Conservation (phyloP, 2,888 invertebrate genomes). For the Ormia ochracea region DNA sequence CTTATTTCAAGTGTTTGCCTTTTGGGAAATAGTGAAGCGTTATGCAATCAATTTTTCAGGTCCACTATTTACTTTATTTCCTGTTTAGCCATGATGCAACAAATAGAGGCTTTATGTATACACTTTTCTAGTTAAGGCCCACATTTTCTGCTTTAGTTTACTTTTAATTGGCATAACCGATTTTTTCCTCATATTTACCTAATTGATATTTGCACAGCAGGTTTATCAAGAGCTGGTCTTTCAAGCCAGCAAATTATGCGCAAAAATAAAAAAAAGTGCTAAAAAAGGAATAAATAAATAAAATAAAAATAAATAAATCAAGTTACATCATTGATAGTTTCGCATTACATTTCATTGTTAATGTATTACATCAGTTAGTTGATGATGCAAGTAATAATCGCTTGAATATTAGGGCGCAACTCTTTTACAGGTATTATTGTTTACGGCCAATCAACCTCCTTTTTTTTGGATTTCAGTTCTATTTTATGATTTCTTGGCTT, state of each 20-base stretch:
- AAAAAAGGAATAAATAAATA: too few relatives aligned
- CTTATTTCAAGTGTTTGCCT: not conserved
- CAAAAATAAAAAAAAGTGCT: not conserved
- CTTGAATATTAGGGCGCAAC: not conserved
- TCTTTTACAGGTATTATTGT: not conserved
- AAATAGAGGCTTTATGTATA: not conserved
- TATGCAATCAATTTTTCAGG: not conserved
- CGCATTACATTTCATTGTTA: slow-evolving; percentile 1
- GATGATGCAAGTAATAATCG: not conserved
- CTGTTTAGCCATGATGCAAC: not conserved
- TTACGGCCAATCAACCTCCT: too few relatives aligned
- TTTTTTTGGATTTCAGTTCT: too few relatives aligned
- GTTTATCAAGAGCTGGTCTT: not conserved
- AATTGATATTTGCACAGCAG: not conserved
- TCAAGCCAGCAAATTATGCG: not conserved
- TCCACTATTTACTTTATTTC: not conserved
- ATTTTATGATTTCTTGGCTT: too few relatives aligned
- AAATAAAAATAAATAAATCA: slow-evolving; percentile 11
- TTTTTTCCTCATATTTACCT: not conserved
- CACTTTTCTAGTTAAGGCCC: not conserved
- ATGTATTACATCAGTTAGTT: slow-evolving; percentile 4
- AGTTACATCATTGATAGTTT: slow-evolving; percentile 31
- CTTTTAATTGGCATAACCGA: not conserved
- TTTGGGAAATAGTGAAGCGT: not conserved
- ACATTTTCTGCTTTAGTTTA: slow-evolving; percentile 18